Percentiles rank a stretch among this genome's conserved stretches.
Evolutionary conservation across 2,113 vertebrate species (phyloP).

Genomic region (Oryzias melastigma): DNA sequence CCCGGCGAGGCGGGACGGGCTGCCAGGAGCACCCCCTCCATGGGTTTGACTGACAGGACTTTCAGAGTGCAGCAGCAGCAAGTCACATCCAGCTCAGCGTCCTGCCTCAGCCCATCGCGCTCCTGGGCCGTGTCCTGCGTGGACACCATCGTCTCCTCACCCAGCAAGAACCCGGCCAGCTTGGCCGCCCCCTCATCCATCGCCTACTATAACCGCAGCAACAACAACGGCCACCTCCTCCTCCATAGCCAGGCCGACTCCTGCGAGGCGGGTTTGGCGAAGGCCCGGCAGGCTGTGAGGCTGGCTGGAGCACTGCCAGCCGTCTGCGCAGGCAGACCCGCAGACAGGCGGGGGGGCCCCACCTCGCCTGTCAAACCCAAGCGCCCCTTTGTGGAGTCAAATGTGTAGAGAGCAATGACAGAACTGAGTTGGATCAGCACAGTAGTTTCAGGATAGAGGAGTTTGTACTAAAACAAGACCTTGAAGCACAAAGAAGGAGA

Average conservation of each 20-base stretch:
- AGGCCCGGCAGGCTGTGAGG: conserved; percentile 85
- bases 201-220: conserved; percentile 98
- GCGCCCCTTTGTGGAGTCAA: conserved; percentile 99
- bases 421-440: too few species aligned
- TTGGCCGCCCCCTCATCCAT: conserved; percentile 83
- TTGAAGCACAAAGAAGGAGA: too few species aligned
- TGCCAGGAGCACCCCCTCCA: conserved; percentile 90
- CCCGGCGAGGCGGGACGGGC: conserved; percentile 87
- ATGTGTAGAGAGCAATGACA: conserved; percentile 77
- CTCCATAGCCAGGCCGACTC: conserved; percentile 83
- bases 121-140: conserved; percentile 97
- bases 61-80: conserved; percentile 86
- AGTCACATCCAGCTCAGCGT: conserved; percentile 73
- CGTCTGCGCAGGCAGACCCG: conserved; percentile 88
- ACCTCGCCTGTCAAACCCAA: conserved; percentile 99
- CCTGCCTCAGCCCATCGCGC: conserved; percentile 78
- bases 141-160: conserved; percentile 89
- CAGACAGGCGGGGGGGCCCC: conserved; percentile 84
- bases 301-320: conserved; percentile 91
- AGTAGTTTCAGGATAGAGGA: too few species aligned
- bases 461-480: too few species aligned
- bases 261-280: conserved; percentile 68
- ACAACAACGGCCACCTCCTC: conserved; percentile 93
- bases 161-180: conserved; percentile 73
- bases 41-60: conserved; percentile 93